Base-by-base conservation (phyloP, 2,888 invertebrate genomes). In the Apamea epomidion region DNA sequence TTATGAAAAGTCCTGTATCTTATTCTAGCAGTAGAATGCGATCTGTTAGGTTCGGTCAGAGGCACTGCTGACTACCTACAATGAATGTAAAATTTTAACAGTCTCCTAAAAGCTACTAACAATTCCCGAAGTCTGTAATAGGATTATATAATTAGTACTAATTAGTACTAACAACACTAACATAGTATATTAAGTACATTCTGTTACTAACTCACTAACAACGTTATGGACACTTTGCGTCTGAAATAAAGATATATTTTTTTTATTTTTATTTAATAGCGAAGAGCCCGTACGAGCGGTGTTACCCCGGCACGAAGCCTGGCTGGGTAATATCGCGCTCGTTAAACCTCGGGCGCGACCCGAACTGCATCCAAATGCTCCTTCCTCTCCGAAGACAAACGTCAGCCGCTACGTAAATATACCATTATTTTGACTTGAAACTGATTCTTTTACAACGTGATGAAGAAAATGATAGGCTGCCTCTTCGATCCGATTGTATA, bases 281-380 rank as follows among this genome's bases (percentile, higher is more conserved):
- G 64, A 82, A 58, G 68, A 62, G 32, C 37, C 42, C 64, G 29
- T 72, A 72, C 80, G 80, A 65, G 65, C 37, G 25, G 76, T 64
- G 37, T 64, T 60, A 68, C 71, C 48, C 29, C 71, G 48, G 16
- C 51, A 64, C 78, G 58, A 18, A 72, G 72, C 48, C 65, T 58
- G 54, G 21, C 73, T 62, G 48, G 68, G 84, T 85, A 74, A 78
- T 64, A 86, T 74, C 75, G 83, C 67, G 65, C 85, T 86, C 86
- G 86, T 83, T 86, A 86, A 86, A 83, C 75, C 85, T 80, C 86
- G 48, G 71, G 65, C 70, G 75, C 54, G 74, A 62, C 80, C 77
- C 58, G 83, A 54, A 68, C 83, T 86, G 83, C 86, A 87, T 81
- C 81, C 70, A 78, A 84, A 84, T 81, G 85, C 64, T 74, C 48